A percentile compares a stretch with the other conserved stretches of the same genome.
These are phyloP conservation scores for Tenrec ecaudatus DNA, from an alignment of 2,113 vertebrate genomes.

Conservation along the genomic window DNA sequence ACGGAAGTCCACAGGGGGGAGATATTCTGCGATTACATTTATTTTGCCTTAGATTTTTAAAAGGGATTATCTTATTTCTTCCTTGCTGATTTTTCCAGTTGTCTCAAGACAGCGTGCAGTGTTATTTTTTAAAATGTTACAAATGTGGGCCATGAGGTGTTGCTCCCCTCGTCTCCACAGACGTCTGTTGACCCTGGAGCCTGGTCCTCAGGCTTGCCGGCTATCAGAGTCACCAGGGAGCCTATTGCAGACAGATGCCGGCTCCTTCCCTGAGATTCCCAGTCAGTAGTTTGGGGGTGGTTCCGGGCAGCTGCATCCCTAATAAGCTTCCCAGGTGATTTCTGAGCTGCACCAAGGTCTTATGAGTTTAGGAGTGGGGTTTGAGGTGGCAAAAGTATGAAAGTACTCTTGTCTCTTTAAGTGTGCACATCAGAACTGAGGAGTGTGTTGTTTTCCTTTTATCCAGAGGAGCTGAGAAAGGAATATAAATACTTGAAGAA, in stretches of 20 bases:
- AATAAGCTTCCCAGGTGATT: not conserved
- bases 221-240: not conserved
- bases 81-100: slow-evolving; percentile 18
- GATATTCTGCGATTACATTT: not conserved
- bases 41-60: slow-evolving; percentile 28
- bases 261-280: not conserved
- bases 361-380: not conserved
- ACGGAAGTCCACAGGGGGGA: not conserved
- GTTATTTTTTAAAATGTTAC: not conserved
- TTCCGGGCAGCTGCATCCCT: not conserved
- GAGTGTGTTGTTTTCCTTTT: slow-evolving; percentile 43
- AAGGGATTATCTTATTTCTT: not conserved
- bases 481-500: slow-evolving; percentile 84
- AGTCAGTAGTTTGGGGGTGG: not conserved
- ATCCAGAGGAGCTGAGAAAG: slow-evolving; percentile 80
- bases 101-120: slow-evolving; percentile 36
- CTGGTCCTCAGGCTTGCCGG: not conserved
- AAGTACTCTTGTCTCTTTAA: not conserved
- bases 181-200: not conserved
- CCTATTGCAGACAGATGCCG: not conserved
- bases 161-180: not conserved
- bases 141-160: not conserved
- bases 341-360: not conserved
- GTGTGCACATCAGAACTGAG: not conserved
- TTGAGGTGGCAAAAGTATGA: not conserved